Conservation (phyloP, 2,888 invertebrate genomes). For the Drosophila sordidapex region DNA sequence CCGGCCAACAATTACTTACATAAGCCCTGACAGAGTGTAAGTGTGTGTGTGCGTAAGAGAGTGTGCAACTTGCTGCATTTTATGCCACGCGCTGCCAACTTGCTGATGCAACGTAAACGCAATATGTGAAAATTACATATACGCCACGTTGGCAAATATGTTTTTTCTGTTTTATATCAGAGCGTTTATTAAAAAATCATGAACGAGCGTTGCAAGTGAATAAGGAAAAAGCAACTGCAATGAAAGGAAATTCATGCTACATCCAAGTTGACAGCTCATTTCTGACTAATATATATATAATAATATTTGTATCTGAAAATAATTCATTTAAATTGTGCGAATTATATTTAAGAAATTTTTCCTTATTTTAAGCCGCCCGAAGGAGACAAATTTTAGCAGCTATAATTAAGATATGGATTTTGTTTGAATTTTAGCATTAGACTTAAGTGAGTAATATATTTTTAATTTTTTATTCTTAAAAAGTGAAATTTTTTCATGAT, state of each 20-base stretch:
- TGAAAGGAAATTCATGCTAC: constrained; percentile 49
- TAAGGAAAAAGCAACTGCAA: constrained; percentile 33
- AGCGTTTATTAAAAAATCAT: constrained; percentile 68
- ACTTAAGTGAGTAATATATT: not conserved
- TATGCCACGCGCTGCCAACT: constrained; percentile 58
- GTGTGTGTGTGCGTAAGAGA: constrained; percentile 15
- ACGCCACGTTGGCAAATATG: constrained; percentile 71
- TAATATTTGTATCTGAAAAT: not conserved
- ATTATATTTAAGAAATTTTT: not conserved
- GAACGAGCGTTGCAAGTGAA: constrained; percentile 25
- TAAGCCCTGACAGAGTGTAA: constrained; percentile 55
- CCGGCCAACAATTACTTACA: constrained; percentile 52
- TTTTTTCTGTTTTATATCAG: constrained; percentile 40
- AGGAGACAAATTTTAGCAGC: not conserved
- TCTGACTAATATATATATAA: constrained; percentile 22
- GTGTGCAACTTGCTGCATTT: constrained; percentile 54
- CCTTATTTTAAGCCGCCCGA: not conserved
- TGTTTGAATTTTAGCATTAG: not conserved
- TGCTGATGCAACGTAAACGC: constrained; percentile 74
- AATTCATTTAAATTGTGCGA: not conserved
- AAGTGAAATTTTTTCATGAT: not conserved
- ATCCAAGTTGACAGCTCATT: constrained; percentile 34
- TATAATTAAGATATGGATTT: not conserved
- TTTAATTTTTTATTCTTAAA: not conserved
- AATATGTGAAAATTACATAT: constrained; percentile 78